phyloP scores from a whole-genome alignment of 1,140 invertebrate genomes.

The Holcopasites calliopsidis region DNA sequence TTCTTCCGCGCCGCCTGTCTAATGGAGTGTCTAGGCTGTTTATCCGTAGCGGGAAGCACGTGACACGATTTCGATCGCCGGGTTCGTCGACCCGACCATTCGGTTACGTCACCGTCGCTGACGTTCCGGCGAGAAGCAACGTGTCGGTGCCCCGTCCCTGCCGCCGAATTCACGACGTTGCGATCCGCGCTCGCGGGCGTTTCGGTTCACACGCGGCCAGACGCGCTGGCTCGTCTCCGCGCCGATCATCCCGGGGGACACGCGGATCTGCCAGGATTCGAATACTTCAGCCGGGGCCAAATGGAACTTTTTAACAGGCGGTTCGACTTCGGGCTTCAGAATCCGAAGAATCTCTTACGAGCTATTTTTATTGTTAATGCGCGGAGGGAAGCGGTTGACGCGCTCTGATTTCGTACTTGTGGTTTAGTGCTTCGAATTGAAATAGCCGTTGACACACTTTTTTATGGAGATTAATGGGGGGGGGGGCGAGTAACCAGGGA shows the following conservation, averaged over 20 bases:
- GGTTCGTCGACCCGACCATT: constrained; percentile 48
- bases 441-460: background rate
- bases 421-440: background rate
- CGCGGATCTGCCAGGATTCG: background rate
- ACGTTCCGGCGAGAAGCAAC: constrained; percentile 31
- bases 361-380: constrained; percentile 24
- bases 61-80: constrained; percentile 54
- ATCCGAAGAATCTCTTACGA: background rate
- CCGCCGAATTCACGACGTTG: constrained; percentile 41
- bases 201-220: constrained; percentile 12
- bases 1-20: constrained; percentile 43
- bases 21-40: constrained; percentile 44
- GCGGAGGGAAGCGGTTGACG: background rate
- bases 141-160: constrained; percentile 16
- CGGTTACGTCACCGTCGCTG: constrained; percentile 45
- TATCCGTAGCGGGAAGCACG: constrained; percentile 50
- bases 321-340: background rate
- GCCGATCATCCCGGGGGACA: background rate
- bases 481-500: background rate
- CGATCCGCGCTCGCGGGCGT: background rate
- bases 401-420: background rate
- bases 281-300: background rate
- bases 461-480: no score
- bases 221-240: background rate
- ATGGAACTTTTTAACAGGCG: background rate